phyloP scores from a whole-genome alignment of 2,888 invertebrate species.

The Lacanobia oleracea region DNA sequence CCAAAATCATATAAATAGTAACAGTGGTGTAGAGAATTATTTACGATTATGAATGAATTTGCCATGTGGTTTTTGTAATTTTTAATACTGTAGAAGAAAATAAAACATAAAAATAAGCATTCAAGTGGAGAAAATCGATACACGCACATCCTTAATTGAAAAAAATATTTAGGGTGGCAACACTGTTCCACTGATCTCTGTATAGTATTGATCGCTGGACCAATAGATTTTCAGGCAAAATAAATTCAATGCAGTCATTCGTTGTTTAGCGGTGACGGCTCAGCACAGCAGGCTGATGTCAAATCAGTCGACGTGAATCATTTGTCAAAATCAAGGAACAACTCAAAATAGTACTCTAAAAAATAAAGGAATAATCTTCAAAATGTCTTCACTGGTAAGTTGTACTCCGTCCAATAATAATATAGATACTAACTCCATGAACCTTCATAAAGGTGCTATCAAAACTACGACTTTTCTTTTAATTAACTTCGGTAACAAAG shows the following conservation, averaged over 20 bases:
- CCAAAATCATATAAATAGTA: not conserved
- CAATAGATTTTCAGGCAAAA: conserved; percentile 74
- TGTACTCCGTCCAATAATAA: conserved; percentile 5
- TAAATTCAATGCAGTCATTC: conserved; percentile 81
- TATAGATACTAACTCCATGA: not conserved
- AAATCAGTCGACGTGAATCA: conserved; percentile 84
- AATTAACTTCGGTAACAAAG: conserved; percentile 21
- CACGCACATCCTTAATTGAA: conserved; percentile 1
- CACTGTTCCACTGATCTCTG: conserved; percentile 16
- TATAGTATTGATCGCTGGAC: conserved; percentile 81
- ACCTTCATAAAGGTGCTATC: not conserved
- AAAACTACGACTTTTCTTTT: conserved; percentile 19
- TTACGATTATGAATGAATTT: not conserved
- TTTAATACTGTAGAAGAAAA: not conserved
- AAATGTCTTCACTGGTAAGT: conserved; percentile 87
- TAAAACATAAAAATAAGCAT: not conserved
- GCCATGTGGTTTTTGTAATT: not conserved
- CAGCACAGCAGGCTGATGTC: conserved; percentile 76
- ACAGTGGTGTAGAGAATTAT: not conserved
- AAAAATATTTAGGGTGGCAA: conserved; percentile 20
- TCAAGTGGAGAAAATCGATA: not conserved
- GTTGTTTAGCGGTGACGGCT: conserved; percentile 74
- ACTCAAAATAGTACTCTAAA: conserved; percentile 71
- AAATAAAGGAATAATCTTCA: conserved; percentile 68
- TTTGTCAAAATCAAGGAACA: conserved; percentile 75